A percentile compares a stretch with the other conserved stretches of the same genome.
phyloP scores from a whole-genome alignment of 2,797 vertebrate genomes.

The Dendrocincla tyrannina region DNA sequence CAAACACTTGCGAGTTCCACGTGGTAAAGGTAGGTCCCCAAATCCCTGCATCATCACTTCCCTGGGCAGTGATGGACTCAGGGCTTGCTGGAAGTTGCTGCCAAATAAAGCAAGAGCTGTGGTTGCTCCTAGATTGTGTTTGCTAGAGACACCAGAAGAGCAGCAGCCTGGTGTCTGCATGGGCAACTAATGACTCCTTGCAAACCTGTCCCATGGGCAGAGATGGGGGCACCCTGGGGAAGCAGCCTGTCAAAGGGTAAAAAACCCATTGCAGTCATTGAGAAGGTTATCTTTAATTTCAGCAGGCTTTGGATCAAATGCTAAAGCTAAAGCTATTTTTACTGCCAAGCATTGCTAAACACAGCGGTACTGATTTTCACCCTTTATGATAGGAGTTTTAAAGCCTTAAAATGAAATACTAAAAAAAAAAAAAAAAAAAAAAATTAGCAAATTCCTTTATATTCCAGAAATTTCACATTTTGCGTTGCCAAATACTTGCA shows the following conservation, averaged over 20 bases:
- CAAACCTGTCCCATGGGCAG: not conserved
- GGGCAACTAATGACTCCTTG: not conserved
- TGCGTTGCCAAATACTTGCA: not conserved
- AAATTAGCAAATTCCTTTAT: not conserved
- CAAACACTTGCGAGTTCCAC: not conserved
- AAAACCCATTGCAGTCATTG: not conserved
- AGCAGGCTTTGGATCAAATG: not conserved
- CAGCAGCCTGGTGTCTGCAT: not conserved
- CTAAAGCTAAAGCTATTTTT: not conserved
- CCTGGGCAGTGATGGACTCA: not conserved
- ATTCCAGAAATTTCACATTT: not conserved
- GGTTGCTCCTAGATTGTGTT: not conserved
- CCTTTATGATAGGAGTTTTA: not conserved
- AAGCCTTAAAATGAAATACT: not conserved
- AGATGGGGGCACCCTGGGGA: not conserved
- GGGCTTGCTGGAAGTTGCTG: not conserved
- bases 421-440: not conserved
- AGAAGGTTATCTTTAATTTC: not conserved
- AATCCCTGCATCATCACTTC: not conserved
- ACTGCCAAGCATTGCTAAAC: not conserved
- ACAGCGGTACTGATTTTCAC: not conserved
- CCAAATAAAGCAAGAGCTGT: rapidly evolving
- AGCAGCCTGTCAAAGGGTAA: not conserved
- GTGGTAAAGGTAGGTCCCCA: not conserved
- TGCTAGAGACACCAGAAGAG: not conserved